These are phyloP conservation scores for Drosophila infuscata DNA, from an alignment of 2,888 invertebrate species.

Conservation along the genomic window DNA sequence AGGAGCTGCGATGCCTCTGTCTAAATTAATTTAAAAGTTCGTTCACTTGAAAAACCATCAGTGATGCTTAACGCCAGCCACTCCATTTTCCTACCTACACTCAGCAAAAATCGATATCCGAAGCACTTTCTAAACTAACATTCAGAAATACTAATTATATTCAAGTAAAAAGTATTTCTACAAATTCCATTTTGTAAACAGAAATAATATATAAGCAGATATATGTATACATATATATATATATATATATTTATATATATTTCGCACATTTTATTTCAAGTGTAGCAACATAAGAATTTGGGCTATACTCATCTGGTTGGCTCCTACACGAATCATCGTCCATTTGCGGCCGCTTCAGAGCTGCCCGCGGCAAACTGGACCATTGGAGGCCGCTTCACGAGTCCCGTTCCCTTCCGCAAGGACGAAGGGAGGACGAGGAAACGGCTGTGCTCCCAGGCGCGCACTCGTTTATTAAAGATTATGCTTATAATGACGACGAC, in stretches of 20 bases:
- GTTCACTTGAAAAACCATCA: slow-evolving; percentile 74
- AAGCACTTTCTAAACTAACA: neutral
- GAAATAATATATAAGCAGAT: too few species aligned
- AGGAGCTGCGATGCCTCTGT: slow-evolving; percentile 73
- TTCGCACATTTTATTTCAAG: neutral
- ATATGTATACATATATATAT: too few species aligned
- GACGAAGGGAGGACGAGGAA: neutral
- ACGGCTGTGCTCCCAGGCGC: slow-evolving; percentile 57
- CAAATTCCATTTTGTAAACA: too few species aligned
- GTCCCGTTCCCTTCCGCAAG: neutral
- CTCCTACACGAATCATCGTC: slow-evolving; percentile 32
- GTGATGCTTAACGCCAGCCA: slow-evolving; percentile 23
- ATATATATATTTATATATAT: too few species aligned
- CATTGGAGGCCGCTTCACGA: neutral
- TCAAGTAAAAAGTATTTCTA: neutral
- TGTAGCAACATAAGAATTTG: neutral
- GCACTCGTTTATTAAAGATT: slow-evolving; percentile 80
- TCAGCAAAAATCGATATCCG: neutral
- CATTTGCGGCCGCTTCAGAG: slow-evolving; percentile 71
- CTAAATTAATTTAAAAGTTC: slow-evolving; percentile 81
- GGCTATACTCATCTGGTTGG: slow-evolving; percentile 8
- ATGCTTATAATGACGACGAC: slow-evolving; percentile 80
- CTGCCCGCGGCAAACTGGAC: slow-evolving; percentile 57
- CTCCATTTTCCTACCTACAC: neutral
- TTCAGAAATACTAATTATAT: neutral